A percentile compares a stretch with the other conserved stretches of the same genome.
Conservation (phyloP, 2,888 invertebrate genomes). For the Muscina levida region DNA sequence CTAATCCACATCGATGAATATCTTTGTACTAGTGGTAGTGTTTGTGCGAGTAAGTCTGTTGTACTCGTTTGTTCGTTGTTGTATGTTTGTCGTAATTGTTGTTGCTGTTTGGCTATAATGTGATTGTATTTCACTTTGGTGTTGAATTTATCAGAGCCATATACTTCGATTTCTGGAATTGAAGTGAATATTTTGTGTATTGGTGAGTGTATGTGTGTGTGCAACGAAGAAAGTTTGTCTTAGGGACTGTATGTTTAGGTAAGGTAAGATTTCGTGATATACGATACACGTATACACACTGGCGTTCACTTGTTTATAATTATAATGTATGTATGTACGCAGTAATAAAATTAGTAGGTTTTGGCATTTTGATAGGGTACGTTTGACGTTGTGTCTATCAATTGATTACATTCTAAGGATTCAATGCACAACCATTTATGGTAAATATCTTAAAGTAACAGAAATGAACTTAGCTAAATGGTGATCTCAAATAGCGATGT, state of each 20-base stretch:
- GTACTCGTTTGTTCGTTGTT: not conserved
- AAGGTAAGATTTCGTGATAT: not conserved
- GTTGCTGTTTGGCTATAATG: slow-evolving; percentile 47
- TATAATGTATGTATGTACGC: too few relatives aligned
- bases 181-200: not conserved
- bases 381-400: too few relatives aligned
- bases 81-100: not conserved
- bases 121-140: slow-evolving; percentile 45
- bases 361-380: too few relatives aligned
- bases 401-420: too few relatives aligned
- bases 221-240: too few relatives aligned
- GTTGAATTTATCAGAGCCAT: slow-evolving; percentile 6
- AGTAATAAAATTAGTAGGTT: too few relatives aligned
- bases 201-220: too few relatives aligned
- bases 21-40: slow-evolving; percentile 7
- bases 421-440: too few relatives aligned
- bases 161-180: slow-evolving; percentile 1
- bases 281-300: not conserved
- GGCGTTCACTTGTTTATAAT: too few relatives aligned
- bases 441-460: too few relatives aligned
- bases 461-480: too few relatives aligned
- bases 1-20: slow-evolving; percentile 38
- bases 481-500: too few relatives aligned
- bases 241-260: not conserved
- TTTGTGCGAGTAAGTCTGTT: not conserved